Percentiles rank a stretch among this genome's conserved stretches.
phyloP scores from a whole-genome alignment of 2,888 invertebrate genomes.

The Drosophila flavopinicola region DNA sequence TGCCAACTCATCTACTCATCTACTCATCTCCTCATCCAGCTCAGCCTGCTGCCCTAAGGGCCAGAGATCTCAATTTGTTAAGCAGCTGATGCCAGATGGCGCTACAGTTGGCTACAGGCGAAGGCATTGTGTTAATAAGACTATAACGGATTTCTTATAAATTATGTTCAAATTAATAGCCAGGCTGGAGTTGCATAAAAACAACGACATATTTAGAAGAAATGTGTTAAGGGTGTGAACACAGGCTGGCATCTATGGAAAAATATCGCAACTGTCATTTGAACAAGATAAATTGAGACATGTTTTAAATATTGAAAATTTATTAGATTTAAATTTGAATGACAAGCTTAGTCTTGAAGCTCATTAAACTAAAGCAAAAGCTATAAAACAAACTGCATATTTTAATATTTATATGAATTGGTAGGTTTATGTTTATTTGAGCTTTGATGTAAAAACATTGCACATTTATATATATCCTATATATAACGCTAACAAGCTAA shows the following conservation, averaged over 20 bases:
- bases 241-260: neutral
- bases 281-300: too few relatives aligned
- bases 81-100: slow-evolving; percentile 75
- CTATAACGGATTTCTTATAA: slow-evolving; percentile 75
- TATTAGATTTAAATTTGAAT: too few relatives aligned
- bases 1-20: slow-evolving; percentile 64
- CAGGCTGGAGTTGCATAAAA: slow-evolving; percentile 16
- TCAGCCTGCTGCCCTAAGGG: neutral
- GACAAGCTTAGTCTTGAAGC: too few relatives aligned
- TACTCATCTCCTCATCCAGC: slow-evolving; percentile 7
- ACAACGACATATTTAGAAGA: slow-evolving; percentile 43
- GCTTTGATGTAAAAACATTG: too few relatives aligned
- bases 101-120: slow-evolving; percentile 46
- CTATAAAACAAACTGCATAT: too few relatives aligned
- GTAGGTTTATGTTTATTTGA: too few relatives aligned
- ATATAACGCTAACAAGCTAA: too few relatives aligned
- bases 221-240: slow-evolving; percentile 57
- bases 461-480: too few relatives aligned
- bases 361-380: too few relatives aligned
- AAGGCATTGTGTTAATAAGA: slow-evolving; percentile 60
- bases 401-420: too few relatives aligned
- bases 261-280: too few relatives aligned
- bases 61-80: slow-evolving; percentile 71
- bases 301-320: too few relatives aligned
- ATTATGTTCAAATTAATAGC: slow-evolving; percentile 57